These are phyloP conservation scores for Lepisosteus oculatus DNA, from an alignment of 2,113 vertebrate species.

Conservation along the genomic window DNA sequence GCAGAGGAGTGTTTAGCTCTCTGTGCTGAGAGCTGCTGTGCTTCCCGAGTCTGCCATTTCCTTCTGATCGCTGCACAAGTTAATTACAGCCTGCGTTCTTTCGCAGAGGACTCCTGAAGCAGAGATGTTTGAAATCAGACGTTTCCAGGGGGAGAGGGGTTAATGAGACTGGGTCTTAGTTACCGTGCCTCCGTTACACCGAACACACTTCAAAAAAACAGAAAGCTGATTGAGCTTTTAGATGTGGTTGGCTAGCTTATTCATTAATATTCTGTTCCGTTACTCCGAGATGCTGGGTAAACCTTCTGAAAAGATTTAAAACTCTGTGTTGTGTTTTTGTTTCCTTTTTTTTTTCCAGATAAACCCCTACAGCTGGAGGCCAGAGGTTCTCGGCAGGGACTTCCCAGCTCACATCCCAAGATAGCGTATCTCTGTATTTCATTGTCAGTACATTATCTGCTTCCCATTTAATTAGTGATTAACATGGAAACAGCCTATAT, in stretches of 20 bases:
- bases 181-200: neutral
- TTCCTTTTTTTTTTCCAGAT: too few species aligned
- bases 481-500: neutral
- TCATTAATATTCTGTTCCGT: too few species aligned
- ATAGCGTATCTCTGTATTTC: too few species aligned
- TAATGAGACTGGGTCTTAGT: constrained; percentile 19
- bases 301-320: too few species aligned
- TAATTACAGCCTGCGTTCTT: constrained; percentile 9
- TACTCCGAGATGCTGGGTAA: too few species aligned
- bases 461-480: constrained; percentile 4
- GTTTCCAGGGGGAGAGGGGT: constrained; percentile 16
- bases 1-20: neutral
- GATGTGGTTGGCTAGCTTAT: too few species aligned
- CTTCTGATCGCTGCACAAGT: neutral
- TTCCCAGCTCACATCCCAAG: too few species aligned
- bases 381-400: too few species aligned
- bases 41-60: neutral
- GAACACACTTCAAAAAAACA: neutral
- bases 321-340: too few species aligned
- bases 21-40: neutral
- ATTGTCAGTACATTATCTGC: neutral
- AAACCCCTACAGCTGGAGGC: too few species aligned
- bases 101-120: neutral
- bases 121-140: neutral
- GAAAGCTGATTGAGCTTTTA: neutral